phyloP scores from a whole-genome alignment of 2,888 invertebrate species.

The Steinernema carpocapsae region DNA sequence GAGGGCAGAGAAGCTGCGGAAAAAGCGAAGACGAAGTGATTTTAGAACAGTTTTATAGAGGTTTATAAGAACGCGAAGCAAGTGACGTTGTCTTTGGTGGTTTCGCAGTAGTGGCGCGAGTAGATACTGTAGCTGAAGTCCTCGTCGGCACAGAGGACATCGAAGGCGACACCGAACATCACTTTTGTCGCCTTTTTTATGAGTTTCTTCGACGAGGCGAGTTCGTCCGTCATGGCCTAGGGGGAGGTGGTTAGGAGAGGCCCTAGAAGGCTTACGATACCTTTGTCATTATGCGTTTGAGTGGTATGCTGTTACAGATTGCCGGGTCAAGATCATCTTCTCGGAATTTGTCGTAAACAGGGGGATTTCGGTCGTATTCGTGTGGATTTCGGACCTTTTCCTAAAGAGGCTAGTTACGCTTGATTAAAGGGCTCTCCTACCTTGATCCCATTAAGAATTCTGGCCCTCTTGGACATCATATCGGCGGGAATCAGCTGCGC shows the following conservation, averaged over 20 bases:
- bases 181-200: constrained; percentile 11
- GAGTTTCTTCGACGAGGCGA: not conserved
- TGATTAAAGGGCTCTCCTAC: not conserved
- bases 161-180: constrained; percentile 3
- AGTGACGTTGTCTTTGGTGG: not conserved
- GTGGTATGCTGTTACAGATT: not conserved
- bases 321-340: not conserved
- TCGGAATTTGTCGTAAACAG: not conserved
- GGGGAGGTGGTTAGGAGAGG: too few species aligned
- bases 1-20: constrained; percentile 38
- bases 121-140: constrained; percentile 13
- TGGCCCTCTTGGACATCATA: not conserved
- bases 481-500: not conserved
- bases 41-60: not conserved
- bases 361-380: too few species aligned
- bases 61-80: constrained; percentile 6
- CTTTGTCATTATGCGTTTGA: not conserved
- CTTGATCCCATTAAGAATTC: not conserved
- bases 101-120: constrained; percentile 16
- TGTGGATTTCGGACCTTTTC: too few species aligned
- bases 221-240: not conserved
- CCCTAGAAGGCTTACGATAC: not conserved
- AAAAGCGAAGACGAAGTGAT: not conserved
- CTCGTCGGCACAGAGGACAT: constrained; percentile 17
- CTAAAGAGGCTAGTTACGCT: not conserved